These are phyloP conservation scores for Poicephalus gulielmi DNA, from an alignment of 2,113 vertebrate species.

Conservation along the genomic window DNA sequence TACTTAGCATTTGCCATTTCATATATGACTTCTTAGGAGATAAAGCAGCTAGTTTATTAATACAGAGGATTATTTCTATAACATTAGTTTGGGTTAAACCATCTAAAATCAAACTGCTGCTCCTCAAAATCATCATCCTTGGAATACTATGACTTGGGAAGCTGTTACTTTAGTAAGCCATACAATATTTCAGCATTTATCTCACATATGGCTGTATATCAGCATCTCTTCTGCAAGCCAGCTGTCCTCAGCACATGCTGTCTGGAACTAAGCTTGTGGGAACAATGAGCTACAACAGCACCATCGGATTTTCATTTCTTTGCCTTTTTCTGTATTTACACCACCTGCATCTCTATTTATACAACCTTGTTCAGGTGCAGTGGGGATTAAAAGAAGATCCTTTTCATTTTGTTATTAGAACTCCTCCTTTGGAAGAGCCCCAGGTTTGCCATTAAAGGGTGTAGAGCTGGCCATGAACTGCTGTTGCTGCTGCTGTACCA, in stretches of 20 bases:
- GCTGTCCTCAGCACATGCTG: background rate
- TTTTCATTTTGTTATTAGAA: background rate
- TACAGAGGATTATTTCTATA: constrained; percentile 32
- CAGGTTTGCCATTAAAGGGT: background rate
- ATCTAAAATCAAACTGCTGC: background rate
- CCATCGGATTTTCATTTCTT: background rate
- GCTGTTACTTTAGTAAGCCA: background rate
- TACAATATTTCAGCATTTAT: background rate
- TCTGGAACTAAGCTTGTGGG: background rate
- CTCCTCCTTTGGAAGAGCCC: background rate
- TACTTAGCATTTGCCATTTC: constrained; percentile 15
- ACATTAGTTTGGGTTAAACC: background rate
- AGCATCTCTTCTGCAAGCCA: background rate
- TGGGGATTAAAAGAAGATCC: background rate
- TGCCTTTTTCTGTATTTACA: background rate
- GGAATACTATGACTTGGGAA: background rate
- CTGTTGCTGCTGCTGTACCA: background rate
- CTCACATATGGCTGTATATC: background rate
- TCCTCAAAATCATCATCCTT: background rate
- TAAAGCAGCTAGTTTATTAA: background rate
- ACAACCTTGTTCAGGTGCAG: background rate
- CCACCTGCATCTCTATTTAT: background rate
- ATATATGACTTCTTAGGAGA: background rate
- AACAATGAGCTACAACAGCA: background rate
- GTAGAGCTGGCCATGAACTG: background rate